Conservation (phyloP, 2,113 vertebrate species). For the Chinchilla lanigera region DNA sequence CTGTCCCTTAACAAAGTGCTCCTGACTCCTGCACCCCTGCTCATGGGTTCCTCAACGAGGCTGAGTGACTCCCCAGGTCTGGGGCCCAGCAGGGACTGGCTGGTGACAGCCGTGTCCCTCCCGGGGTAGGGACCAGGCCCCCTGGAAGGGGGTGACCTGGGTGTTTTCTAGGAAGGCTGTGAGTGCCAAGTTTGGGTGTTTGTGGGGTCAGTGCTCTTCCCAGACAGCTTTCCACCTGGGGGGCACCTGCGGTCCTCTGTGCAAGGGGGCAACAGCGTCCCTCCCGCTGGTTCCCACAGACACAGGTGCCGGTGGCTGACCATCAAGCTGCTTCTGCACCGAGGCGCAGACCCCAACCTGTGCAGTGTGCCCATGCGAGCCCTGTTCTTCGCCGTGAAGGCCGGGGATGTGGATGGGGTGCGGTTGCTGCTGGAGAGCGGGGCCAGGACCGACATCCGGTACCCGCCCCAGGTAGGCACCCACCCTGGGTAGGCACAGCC, state of each 20-base stretch:
- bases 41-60: not conserved
- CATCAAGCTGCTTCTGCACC: slow-evolving; percentile 87
- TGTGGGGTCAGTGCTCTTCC: too few species aligned
- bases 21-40: too few species aligned
- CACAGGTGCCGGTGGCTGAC: slow-evolving; percentile 84
- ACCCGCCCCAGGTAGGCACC: slow-evolving; percentile 84
- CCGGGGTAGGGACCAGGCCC: not conserved
- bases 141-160: not conserved
- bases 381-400: slow-evolving; percentile 91
- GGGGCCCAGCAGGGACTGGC: not conserved
- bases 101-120: not conserved
- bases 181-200: rapidly evolving
- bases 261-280: not conserved
- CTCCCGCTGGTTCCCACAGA: slow-evolving; percentile 74
- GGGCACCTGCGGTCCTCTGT: not conserved
- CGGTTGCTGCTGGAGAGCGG: slow-evolving; percentile 87
- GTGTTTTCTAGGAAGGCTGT: not conserved
- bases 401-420: slow-evolving; percentile 87
- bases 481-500: not conserved
- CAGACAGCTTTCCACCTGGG: too few species aligned
- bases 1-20: not conserved
- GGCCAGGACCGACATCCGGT: slow-evolving; percentile 87
- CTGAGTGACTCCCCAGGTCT: not conserved
- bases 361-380: slow-evolving; percentile 87
- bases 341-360: slow-evolving; percentile 91